Conservation (phyloP, 1,140 invertebrate species). For the Lithobius niger region DNA sequence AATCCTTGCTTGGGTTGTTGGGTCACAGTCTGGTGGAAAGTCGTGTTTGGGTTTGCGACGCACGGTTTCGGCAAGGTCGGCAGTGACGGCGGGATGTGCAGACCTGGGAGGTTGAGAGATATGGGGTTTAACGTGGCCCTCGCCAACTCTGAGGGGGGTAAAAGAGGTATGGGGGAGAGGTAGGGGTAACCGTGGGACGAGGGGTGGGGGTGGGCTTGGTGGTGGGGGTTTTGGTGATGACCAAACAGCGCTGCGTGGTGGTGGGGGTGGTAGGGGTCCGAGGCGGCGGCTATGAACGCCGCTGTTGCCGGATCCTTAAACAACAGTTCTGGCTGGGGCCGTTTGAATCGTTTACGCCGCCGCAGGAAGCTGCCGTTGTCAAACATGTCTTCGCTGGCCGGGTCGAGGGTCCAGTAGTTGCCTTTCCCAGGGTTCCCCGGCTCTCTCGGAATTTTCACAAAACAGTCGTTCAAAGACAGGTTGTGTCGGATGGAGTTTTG, state of each 20-base stretch:
- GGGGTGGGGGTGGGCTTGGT: background rate
- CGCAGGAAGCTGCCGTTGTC: slow-evolving; percentile 96
- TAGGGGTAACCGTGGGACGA: background rate
- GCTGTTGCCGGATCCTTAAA: slow-evolving; percentile 16
- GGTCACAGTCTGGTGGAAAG: background rate
- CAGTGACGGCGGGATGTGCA: background rate
- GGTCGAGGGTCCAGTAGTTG: slow-evolving; percentile 98
- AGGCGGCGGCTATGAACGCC: background rate
- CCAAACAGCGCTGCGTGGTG: background rate
- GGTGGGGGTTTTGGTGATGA: background rate
- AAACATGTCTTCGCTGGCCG: slow-evolving; percentile 96
- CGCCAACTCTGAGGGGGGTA: background rate
- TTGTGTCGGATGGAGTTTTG: slow-evolving; percentile 97
- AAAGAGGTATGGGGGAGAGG: background rate
- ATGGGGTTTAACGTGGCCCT: background rate
- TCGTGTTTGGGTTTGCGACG: background rate
- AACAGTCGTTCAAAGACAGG: slow-evolving; percentile 94
- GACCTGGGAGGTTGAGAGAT: background rate
- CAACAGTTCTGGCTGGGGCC: slow-evolving; percentile 44
- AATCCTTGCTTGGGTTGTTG: background rate
- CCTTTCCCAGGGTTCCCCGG: slow-evolving; percentile 98
- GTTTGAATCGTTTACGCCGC: slow-evolving; percentile 86
- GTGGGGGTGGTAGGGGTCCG: slow-evolving; percentile 7
- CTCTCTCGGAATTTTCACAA: slow-evolving; percentile 95
- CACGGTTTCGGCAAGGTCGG: background rate